A percentile compares a stretch with the other conserved stretches of the same genome.
Evolutionary conservation across 2,888 invertebrate genomes (phyloP).

Genomic region (Watsonalla binaria): DNA sequence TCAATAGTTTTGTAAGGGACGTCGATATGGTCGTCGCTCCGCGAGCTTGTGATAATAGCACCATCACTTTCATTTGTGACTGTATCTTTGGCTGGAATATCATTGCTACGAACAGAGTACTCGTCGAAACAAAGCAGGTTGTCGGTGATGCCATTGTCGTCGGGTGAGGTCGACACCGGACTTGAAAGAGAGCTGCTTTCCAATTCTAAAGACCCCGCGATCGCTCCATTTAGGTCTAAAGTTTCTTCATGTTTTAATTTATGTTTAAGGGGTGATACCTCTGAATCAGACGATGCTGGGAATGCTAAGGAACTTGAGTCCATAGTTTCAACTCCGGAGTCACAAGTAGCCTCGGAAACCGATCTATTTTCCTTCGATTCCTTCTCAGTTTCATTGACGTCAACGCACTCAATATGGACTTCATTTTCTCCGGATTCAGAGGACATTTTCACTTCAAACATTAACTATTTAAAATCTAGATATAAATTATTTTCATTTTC

Average conservation of each 20-base stretch:
- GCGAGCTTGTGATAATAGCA: slow-evolving; percentile 8
- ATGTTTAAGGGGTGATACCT: slow-evolving; percentile 33
- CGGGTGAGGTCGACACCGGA: slow-evolving; percentile 30
- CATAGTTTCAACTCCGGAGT: slow-evolving; percentile 49
- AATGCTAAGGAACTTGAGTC: slow-evolving; percentile 35
- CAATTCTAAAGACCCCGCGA: slow-evolving; percentile 15
- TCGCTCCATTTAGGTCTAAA: slow-evolving; percentile 7
- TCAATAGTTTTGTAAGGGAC: slow-evolving; percentile 14
- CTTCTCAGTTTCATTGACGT: slow-evolving; percentile 37
- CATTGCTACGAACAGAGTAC: slow-evolving; percentile 14
- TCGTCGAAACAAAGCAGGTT: slow-evolving; percentile 21
- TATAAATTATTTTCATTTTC: slow-evolving; percentile 21
- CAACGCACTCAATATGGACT: slow-evolving; percentile 46
- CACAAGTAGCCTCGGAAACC: slow-evolving; percentile 33
- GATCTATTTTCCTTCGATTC: slow-evolving; percentile 43
- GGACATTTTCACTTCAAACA: slow-evolving; percentile 43
- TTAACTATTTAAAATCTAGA: slow-evolving; percentile 24
- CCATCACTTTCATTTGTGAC: slow-evolving; percentile 9
- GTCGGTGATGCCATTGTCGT: slow-evolving; percentile 21
- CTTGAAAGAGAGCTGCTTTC: slow-evolving; percentile 28
- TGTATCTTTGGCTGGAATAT: slow-evolving; percentile 24
- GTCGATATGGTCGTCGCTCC: slow-evolving; percentile 8
- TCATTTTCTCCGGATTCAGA: slow-evolving; percentile 29
- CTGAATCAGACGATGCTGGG: slow-evolving; percentile 33
- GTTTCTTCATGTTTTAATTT: slow-evolving; percentile 9